Conservation (phyloP, 2,113 vertebrate species). For the Passerina amoena region DNA sequence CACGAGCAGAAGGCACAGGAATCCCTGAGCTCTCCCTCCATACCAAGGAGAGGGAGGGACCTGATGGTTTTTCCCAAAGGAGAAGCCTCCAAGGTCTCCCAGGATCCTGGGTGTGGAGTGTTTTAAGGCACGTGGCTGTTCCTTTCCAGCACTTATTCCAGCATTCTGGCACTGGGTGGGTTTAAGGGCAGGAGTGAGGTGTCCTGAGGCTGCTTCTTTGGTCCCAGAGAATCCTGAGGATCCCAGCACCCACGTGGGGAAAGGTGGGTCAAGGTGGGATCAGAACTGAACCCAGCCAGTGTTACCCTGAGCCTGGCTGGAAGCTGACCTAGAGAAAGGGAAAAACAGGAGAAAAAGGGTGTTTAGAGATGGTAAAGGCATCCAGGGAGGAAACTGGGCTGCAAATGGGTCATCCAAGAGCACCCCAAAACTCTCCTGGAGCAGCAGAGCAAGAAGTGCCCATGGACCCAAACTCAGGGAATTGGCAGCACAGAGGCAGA, state of each 20-base stretch:
- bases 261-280: background rate
- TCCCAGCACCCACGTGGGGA: background rate
- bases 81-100: background rate
- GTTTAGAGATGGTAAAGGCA: background rate
- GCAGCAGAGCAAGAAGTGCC: background rate
- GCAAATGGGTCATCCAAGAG: accelerated
- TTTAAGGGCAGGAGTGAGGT: background rate
- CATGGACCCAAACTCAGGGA: accelerated
- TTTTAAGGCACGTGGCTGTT: background rate
- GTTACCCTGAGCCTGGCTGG: slow-evolving; percentile 51
- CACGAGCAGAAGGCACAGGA: background rate
- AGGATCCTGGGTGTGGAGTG: accelerated
- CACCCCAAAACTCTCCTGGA: background rate
- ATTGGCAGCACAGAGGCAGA: background rate
- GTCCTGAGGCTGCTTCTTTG: background rate
- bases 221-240: background rate
- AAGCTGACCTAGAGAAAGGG: slow-evolving; percentile 26
- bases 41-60: accelerated
- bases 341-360: accelerated
- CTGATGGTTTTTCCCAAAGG: background rate
- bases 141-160: background rate
- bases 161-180: accelerated
- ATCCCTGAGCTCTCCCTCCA: background rate
- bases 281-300: slow-evolving; percentile 80
- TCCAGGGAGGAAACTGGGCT: background rate